Evolutionary conservation across 2,888 invertebrate species (phyloP), one percentile per base, ranked within the genome.

Genomic region (Epistrophe grossulariae): DNA sequence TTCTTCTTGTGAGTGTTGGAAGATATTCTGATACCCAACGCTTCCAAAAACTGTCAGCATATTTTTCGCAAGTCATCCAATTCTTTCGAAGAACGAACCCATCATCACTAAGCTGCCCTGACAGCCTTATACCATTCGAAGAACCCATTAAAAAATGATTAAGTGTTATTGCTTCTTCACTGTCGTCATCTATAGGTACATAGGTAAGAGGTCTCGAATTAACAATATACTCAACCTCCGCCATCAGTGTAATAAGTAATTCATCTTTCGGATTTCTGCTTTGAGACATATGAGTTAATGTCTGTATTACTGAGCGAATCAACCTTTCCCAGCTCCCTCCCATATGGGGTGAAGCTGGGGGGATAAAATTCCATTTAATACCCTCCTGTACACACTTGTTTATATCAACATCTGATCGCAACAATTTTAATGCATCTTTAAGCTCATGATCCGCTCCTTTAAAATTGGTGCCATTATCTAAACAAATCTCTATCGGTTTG

Each of bases 381-480:
- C 35, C 40, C n/a, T 60, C 60, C 5, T 19, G 1, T 24, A 62
- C 40, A 15, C 43, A 62, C n/a, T 43, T 43, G 1, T 62, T 43
- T 15, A 62, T 62, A 15, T 43, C 15, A 19, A 2, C 40, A 40
- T 19, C 24, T 19, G 62, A 19, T 24, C 15, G 62, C 62, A 62
- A 15, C 15, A 9, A 5, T 40, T 62, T 1, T 24, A 64, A 8
- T 1, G 64, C 45, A 6, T 59, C n/a, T 13, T 19, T 70, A 7
- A 60, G 60, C 8, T 70, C 43, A 10, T 73, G 66, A 7, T 72
- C 59, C 15, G 85, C 81, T 0, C 85, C 88, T n/a, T 28, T 57
- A 38, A 89, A 87, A 55, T 89, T 88, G 85, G 88, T 87, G 1
- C 83, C 87, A 59, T 88, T 88, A 31, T 89, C 89, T 0, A 55